Base-by-base conservation (phyloP, 2,113 vertebrate genomes). In the Apodemus speciosus region DNA sequence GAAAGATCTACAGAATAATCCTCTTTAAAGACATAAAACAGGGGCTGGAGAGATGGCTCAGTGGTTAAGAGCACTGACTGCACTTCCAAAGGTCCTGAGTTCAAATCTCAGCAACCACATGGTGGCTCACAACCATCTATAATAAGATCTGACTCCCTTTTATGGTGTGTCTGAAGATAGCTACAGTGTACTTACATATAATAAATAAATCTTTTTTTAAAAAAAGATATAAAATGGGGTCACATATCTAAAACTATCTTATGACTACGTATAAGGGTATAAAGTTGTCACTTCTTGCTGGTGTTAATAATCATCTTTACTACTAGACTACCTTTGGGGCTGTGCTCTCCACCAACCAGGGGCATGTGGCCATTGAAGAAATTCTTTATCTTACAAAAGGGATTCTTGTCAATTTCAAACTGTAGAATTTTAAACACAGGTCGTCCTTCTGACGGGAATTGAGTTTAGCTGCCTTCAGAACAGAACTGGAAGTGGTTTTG, bases 341-440 rank as follows among this genome's bases (percentile, higher is more conserved):
- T 68, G 21, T 79, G 40, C 38, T 51, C 32, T 4, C 53, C 14
- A 46, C 53, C 8, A 43, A 35, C 20, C 21, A 0, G 3, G 10
- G 6, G 4, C 51, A 8, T 35, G n/a, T 73, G 56, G 27, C 46
- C 16, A 1, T 5, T 40, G 84, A 80, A 90, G 53, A 71, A 72
- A 71, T 77, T 88, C 51, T 94, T 80, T 72, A 58, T 51, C n/a
- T 71, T n/a, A 38, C 4, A 62, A 72, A 90, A 68, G 11, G 35
- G 53, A 85, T 13, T 62, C 27, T 75, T 79, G 79, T 46, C 35
- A 35, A 10, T 71, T 83, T 71, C 25, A 79, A 81, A 53, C 53
- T 68, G 85, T 46, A 30, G 60, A 43, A 40, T 62, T 60, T 75
- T 72, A 92, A 97, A 73, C 91, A 62, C 66, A 90, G 88, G 71